These are phyloP conservation scores for Thalassoma bifasciatum DNA, from an alignment of 2,113 vertebrate genomes.

Conservation along the genomic window DNA sequence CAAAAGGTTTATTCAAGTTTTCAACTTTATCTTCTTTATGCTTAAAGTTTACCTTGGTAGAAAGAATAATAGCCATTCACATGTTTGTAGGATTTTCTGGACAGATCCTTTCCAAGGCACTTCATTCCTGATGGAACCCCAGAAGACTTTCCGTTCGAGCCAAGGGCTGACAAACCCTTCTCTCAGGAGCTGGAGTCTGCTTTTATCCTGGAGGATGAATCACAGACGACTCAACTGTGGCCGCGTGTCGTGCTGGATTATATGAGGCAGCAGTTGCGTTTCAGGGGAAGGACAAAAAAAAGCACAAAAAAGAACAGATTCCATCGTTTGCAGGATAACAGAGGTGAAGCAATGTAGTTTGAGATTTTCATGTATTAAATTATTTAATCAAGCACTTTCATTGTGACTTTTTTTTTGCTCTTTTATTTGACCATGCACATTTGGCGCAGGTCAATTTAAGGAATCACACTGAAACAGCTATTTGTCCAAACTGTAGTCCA, in stretches of 20 bases:
- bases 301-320: slow-evolving; percentile 22
- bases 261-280: slow-evolving; percentile 70
- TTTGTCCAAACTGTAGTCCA: no score
- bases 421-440: not conserved
- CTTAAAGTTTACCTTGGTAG: no score
- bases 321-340: slow-evolving; percentile 11
- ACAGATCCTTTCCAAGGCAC: slow-evolving; percentile 15
- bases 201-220: slow-evolving; percentile 38
- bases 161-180: slow-evolving; percentile 18
- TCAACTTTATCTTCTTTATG: no score
- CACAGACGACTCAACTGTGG: slow-evolving; percentile 48
- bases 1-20: no score
- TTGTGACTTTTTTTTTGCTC: not conserved
- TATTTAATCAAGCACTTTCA: not conserved
- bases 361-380: slow-evolving; percentile 41
- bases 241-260: slow-evolving; percentile 64
- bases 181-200: slow-evolving; percentile 29
- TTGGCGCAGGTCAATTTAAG: not conserved
- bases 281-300: slow-evolving; percentile 78
- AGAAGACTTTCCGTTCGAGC: slow-evolving; percentile 25
- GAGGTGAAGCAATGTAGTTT: not conserved
- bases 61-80: not conserved
- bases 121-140: slow-evolving; percentile 23
- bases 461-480: not conserved
- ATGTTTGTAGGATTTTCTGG: slow-evolving; percentile 35